These are phyloP conservation scores for Galaxea fascicularis DNA, from an alignment of 92 coral and sea anemone genomes.

Conservation along the genomic window DNA sequence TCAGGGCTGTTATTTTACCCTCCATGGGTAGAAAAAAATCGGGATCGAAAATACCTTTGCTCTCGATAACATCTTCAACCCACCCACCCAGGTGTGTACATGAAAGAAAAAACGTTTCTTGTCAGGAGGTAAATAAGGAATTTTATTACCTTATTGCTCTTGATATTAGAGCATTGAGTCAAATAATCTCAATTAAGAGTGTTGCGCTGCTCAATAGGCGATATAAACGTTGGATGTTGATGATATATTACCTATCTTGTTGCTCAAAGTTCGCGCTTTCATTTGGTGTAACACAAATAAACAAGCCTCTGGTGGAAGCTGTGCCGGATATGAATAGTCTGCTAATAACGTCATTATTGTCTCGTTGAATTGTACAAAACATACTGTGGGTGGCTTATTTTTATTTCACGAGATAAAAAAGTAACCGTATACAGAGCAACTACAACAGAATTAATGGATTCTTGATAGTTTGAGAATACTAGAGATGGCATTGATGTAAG, in stretches of 20 bases:
- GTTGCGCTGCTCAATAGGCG: neutral
- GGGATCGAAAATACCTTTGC: neutral
- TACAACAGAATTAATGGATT: neutral
- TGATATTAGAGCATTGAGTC: neutral
- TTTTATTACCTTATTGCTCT: neutral
- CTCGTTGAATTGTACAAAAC: slow-evolving; percentile 19
- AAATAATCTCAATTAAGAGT: neutral
- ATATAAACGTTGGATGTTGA: slow-evolving; percentile 1
- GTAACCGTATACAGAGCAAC: neutral
- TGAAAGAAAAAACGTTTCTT: neutral
- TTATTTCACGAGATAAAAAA: slow-evolving; percentile 3
- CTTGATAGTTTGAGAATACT: neutral
- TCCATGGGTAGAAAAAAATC: slow-evolving; percentile 24
- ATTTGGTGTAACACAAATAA: slow-evolving; percentile 21
- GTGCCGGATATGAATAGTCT: neutral
- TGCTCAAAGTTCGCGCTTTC: neutral
- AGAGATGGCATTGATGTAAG: slow-evolving; percentile 8
- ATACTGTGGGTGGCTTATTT: slow-evolving; percentile 7
- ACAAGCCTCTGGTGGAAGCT: slow-evolving; percentile 18
- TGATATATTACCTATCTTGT: neutral
- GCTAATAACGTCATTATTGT: slow-evolving; percentile 6
- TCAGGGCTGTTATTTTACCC: neutral
- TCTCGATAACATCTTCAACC: neutral
- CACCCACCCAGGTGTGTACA: slow-evolving; percentile 2
- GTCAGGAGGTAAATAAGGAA: neutral